Evolutionary conservation across 1,140 invertebrate genomes (phyloP).

Genomic region (Lysiphlebus fabarum): DNA sequence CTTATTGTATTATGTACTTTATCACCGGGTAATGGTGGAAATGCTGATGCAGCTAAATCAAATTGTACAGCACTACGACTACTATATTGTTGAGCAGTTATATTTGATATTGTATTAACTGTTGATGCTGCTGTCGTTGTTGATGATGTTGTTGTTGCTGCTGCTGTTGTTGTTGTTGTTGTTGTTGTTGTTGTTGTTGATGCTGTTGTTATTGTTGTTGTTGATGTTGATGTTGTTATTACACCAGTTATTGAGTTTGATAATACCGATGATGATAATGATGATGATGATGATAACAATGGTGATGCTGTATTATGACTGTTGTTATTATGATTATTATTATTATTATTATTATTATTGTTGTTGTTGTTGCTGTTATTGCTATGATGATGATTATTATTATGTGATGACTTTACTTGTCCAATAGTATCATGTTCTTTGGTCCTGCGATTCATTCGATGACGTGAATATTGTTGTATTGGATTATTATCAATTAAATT

Average conservation of each 20-base stretch:
- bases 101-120: slow-evolving; percentile 27
- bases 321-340: slow-evolving; percentile 21
- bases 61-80: slow-evolving; percentile 62
- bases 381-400: slow-evolving; percentile 24
- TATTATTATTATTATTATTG: background rate
- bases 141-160: slow-evolving; percentile 19
- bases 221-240: too few species aligned
- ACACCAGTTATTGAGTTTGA: too few species aligned
- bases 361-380: slow-evolving; percentile 5
- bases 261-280: too few species aligned
- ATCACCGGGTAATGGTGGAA: slow-evolving; percentile 75
- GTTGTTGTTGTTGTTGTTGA: too few species aligned
- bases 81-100: slow-evolving; percentile 36
- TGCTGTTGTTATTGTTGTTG: background rate
- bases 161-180: background rate
- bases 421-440: slow-evolving; percentile 48
- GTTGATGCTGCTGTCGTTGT: slow-evolving; percentile 24
- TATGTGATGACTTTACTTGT: slow-evolving; percentile 34
- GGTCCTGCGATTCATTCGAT: slow-evolving; percentile 52
- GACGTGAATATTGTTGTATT: slow-evolving; percentile 43
- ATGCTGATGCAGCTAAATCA: slow-evolving; percentile 76
- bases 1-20: slow-evolving; percentile 44
- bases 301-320: background rate
- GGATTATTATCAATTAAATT: slow-evolving; percentile 9
- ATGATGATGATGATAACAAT: too few species aligned